Evolutionary conservation across 2,888 invertebrate genomes (phyloP).

Genomic region (Acanthosepion pharaonis): DNA sequence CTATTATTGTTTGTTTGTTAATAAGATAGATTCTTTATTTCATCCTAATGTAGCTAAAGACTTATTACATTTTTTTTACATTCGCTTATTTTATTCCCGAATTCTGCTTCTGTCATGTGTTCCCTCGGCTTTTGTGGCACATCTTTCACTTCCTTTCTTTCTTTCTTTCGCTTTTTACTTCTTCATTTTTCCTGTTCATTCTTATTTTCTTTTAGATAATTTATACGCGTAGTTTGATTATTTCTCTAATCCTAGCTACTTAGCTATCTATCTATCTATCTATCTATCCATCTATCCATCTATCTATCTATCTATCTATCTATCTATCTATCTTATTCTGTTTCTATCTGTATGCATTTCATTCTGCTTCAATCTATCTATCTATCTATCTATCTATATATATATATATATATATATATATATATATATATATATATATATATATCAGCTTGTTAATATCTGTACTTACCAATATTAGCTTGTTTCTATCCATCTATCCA

Average conservation of each 20-base stretch:
- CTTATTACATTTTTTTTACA: neutral
- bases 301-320: no score
- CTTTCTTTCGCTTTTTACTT: neutral
- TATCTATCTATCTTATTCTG: no score
- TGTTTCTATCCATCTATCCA: no score
- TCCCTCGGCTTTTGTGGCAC: neutral
- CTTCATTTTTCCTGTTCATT: neutral
- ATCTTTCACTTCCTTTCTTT: rapidly evolving
- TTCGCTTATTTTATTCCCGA: neutral
- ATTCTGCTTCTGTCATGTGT: neutral
- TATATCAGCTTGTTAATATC: no score
- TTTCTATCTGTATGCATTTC: no score
- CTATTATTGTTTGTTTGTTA: neutral
- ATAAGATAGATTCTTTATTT: neutral
- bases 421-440: no score
- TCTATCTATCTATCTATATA: no score
- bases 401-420: no score
- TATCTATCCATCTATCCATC: no score
- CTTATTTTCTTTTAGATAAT: neutral
- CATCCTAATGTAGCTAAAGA: no score
- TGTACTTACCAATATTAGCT: no score
- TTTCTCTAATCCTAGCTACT: neutral
- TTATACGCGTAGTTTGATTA: neutral
- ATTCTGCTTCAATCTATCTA: no score
- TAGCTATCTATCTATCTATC: neutral